Evolutionary conservation across 2,113 vertebrate genomes (phyloP).

Genomic region (Leptodactylus fuscus): DNA sequence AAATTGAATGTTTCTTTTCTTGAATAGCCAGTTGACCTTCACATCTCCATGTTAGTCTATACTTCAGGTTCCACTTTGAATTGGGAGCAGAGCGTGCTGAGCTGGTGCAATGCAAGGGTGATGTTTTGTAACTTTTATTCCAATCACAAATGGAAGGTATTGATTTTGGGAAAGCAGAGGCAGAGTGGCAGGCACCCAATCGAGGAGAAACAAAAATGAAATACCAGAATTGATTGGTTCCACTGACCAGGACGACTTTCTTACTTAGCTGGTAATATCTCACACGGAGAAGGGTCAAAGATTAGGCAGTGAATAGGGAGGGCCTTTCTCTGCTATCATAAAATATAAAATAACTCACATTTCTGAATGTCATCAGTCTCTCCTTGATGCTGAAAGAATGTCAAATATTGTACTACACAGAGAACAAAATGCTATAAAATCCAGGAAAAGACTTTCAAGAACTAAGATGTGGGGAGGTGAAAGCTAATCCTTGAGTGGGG

Average conservation of each 20-base stretch:
- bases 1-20: slow-evolving; percentile 19
- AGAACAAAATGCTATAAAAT: slow-evolving; percentile 36
- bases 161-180: slow-evolving; percentile 79
- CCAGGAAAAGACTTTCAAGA: slow-evolving; percentile 29
- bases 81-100: neutral
- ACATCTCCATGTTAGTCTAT: slow-evolving; percentile 10
- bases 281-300: slow-evolving; percentile 73
- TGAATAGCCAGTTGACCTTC: neutral
- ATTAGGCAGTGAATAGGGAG: slow-evolving; percentile 63
- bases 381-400: slow-evolving; percentile 47
- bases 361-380: slow-evolving; percentile 59
- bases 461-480: slow-evolving; percentile 33
- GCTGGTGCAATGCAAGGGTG: slow-evolving; percentile 45
- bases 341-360: slow-evolving; percentile 68
- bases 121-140: slow-evolving; percentile 74
- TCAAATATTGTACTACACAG: slow-evolving; percentile 13
- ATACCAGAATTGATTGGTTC: slow-evolving; percentile 90
- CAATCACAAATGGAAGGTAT: slow-evolving; percentile 83
- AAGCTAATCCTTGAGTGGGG: slow-evolving; percentile 37
- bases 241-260: slow-evolving; percentile 75
- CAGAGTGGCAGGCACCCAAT: slow-evolving; percentile 79
- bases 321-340: slow-evolving; percentile 54
- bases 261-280: slow-evolving; percentile 83
- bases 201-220: slow-evolving; percentile 87
- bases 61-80: neutral